Evolutionary conservation across 2,113 vertebrate species (phyloP).

Genomic region (Vombatus ursinus): DNA sequence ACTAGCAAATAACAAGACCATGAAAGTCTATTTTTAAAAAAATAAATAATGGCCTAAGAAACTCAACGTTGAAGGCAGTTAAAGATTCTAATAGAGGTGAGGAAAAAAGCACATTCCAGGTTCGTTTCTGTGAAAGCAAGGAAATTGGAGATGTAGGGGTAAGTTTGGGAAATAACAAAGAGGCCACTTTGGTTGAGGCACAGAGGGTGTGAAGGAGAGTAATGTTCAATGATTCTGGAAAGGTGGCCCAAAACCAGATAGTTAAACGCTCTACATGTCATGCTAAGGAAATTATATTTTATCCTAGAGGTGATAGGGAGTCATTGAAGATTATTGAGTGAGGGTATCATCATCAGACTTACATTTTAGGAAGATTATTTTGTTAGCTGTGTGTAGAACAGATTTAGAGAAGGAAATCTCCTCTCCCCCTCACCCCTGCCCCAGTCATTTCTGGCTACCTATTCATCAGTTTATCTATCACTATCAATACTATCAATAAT

Average conservation of each 20-base stretch:
- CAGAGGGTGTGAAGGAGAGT: background rate
- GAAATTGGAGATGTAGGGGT: background rate
- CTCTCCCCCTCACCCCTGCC: rapidly evolving
- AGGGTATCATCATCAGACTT: background rate
- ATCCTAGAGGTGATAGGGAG: background rate
- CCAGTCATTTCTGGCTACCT: background rate
- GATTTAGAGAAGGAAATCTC: background rate
- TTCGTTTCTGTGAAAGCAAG: background rate
- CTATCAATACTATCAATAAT: background rate
- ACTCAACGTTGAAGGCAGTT: background rate
- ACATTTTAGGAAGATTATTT: background rate
- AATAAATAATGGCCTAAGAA: background rate
- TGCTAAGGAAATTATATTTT: background rate
- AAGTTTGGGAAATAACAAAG: background rate
- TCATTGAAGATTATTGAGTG: background rate
- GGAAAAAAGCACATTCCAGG: background rate
- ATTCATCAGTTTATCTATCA: background rate
- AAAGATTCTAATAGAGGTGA: background rate
- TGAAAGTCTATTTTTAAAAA: background rate
- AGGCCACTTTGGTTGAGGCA: background rate
- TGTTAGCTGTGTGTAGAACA: background rate
- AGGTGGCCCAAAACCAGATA: background rate
- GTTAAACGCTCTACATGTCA: background rate
- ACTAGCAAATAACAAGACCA: background rate
- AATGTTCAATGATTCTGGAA: background rate